A percentile compares a stretch with the other conserved stretches of the same genome.
Evolutionary conservation across 1,140 invertebrate species (phyloP).

Genomic region (Drosophila ogumai): DNA sequence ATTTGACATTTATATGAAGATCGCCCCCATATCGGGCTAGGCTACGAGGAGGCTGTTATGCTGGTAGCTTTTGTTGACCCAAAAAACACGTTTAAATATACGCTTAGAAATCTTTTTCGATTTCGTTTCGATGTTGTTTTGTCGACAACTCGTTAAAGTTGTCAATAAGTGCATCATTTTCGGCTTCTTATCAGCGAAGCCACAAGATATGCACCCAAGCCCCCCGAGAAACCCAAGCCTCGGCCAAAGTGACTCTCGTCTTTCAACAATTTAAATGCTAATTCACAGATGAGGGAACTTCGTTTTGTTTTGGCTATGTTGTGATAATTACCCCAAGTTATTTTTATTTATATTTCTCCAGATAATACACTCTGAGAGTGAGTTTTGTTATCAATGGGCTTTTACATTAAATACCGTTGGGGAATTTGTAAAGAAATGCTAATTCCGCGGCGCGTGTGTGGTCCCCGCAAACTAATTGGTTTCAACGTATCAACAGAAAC

Average conservation of each 20-base stretch:
- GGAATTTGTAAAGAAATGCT: conserved; percentile 78
- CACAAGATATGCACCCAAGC: conserved; percentile 24
- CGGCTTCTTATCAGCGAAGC: conserved; percentile 66
- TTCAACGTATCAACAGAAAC: conserved; percentile 37
- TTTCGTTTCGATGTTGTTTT: conserved; percentile 35
- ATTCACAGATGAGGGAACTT: conserved; percentile 38
- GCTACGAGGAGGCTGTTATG: conserved; percentile 20
- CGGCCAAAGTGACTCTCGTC: conserved; percentile 16
- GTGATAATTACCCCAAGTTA: conserved; percentile 75
- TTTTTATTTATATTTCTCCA: conserved; percentile 54
- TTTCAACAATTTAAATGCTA: conserved; percentile 75
- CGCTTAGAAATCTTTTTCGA: conserved; percentile 30
- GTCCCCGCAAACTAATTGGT: conserved; percentile 75
- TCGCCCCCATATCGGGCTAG: conserved; percentile 26
- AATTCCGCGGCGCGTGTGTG: conserved; percentile 64
- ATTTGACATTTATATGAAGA: conserved; percentile 53
- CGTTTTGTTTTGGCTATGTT: conserved; percentile 79
- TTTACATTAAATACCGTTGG: conserved; percentile 79
- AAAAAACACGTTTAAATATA: conserved; percentile 71
- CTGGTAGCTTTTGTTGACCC: conserved; percentile 53
- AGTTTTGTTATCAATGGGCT: conserved; percentile 63
- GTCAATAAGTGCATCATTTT: conserved; percentile 83
- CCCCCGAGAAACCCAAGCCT: conserved; percentile 19
- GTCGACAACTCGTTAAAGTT: conserved; percentile 77
- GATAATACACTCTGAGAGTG: conserved; percentile 24